Conservation (phyloP, 2,888 invertebrate species). For the Sinelater perroti region DNA sequence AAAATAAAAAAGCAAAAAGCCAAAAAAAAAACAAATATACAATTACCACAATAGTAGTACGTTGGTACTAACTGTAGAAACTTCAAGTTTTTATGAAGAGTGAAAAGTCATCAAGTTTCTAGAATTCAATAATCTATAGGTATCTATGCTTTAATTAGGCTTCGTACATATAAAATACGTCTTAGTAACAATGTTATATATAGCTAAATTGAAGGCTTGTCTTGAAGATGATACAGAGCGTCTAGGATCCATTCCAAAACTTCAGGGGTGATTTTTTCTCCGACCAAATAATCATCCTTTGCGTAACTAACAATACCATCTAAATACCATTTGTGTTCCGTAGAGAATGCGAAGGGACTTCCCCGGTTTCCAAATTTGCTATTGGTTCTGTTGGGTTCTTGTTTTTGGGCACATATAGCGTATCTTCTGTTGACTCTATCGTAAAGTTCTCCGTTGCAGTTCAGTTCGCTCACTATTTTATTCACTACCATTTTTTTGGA, state of each 20-base stretch:
- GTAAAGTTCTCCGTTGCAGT: background rate
- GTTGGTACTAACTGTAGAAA: no score
- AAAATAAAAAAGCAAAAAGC: no score
- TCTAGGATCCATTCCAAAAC: background rate
- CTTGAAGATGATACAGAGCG: background rate
- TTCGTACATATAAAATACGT: no score
- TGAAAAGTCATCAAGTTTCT: no score
- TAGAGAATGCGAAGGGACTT: background rate
- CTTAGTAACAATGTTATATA: no score
- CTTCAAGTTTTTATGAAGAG: no score
- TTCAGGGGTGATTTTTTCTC: background rate
- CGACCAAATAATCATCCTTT: background rate
- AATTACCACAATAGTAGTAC: no score
- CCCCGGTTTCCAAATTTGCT: background rate
- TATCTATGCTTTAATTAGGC: no score
- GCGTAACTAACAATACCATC: background rate
- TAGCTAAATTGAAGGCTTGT: no score
- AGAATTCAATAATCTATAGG: no score
- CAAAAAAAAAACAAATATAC: no score
- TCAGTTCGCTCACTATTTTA: background rate
- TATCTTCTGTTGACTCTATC: background rate
- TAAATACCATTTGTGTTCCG: background rate
- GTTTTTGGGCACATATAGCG: background rate
- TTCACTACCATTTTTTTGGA: background rate
- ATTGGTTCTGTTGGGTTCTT: background rate